Base-by-base conservation (phyloP, 2,888 invertebrate species). In the Harpagoxenus sublaevis region DNA sequence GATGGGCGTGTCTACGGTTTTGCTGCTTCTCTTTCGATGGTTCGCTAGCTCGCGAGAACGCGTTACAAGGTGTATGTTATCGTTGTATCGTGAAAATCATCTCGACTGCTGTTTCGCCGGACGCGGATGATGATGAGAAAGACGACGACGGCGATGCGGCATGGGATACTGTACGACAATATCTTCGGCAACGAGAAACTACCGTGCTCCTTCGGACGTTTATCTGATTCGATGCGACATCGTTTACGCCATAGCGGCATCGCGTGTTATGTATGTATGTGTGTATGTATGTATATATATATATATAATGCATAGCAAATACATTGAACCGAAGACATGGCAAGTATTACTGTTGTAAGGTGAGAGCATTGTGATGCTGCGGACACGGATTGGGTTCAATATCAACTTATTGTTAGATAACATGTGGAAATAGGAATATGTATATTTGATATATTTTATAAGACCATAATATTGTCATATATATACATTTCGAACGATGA, bases 171-270 rank as follows among this genome's bases (percentile, higher is more conserved):
- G 9, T 15, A 9, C 31, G 35, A 18, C 68, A 31, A 68, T 45
- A 35, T 70, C 73, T 70, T 57, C n/a, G 35, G 51, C 39, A 60
- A 71, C 48, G 48, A 71, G 79, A 70, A 65, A 82, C 62, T 75
- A 63, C 55, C 39, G 31, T 48, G 70, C 45, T 45, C 15, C 74
- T 55, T 74, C 74, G 65, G 55, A 84, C 77, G 74, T 84, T 83
- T 84, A 85, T 86, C 78, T 78, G 68, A 81, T 84, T 63, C 79
- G 74, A 73, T 73, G 79, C 28, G 74, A 79, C 71, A 35, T 60
- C 78, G 45, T 79, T 70, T 79, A 79, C 70, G 23, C 48, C 31
- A 28, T 53, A 10, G 79, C 55, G 35, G 73, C 74, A 35, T 35
- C 57, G 45, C 78, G 45, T 78, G 8, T 42, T 12, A 3, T 28